These are phyloP conservation scores for Chaunax sp. DNA, from an alignment of 2,797 vertebrate genomes.

Conservation along the genomic window DNA sequence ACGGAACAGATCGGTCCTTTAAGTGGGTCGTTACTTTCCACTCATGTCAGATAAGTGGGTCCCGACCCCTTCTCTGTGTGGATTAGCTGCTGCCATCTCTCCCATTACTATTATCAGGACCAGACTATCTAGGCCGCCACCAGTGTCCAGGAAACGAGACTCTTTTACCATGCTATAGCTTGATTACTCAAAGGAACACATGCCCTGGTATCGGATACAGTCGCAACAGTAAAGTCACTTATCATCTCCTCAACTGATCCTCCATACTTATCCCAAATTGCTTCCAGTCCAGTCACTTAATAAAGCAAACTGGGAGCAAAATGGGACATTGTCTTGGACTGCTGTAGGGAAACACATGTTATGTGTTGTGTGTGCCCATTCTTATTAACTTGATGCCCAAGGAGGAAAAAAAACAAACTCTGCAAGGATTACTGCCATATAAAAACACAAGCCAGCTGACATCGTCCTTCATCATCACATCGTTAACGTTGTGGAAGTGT, in stretches of 20 bases:
- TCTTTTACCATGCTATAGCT: constrained; percentile 54
- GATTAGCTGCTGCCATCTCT: constrained; percentile 70
- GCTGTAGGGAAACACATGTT: constrained; percentile 70
- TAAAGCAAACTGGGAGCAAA: constrained; percentile 58
- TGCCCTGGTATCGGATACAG: constrained; percentile 68
- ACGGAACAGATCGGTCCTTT: constrained; percentile 46
- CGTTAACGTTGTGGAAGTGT: too few species aligned
- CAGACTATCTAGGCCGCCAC: constrained; percentile 72
- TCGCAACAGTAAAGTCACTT: constrained; percentile 68
- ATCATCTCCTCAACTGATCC: constrained; percentile 70
- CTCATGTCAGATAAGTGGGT: constrained; percentile 70
- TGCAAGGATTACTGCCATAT: constrained; percentile 14
- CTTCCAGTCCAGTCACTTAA: constrained; percentile 75
- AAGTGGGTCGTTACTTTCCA: constrained; percentile 71
- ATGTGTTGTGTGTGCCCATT: constrained; percentile 60
- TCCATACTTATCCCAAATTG: constrained; percentile 71
- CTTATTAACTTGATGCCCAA: constrained; percentile 55
- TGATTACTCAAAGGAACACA: constrained; percentile 79
- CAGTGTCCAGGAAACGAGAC: constrained; percentile 70
- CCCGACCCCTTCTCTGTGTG: constrained; percentile 66
- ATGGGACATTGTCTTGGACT: constrained; percentile 60
- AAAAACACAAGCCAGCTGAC: not conserved
- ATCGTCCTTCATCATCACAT: not conserved
- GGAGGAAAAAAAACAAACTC: constrained; percentile 9
- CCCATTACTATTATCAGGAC: constrained; percentile 74